Evolutionary conservation across 1,140 invertebrate genomes (phyloP), one percentile per base, ranked within the genome.

Genomic region (Temnothorax nylanderi): DNA sequence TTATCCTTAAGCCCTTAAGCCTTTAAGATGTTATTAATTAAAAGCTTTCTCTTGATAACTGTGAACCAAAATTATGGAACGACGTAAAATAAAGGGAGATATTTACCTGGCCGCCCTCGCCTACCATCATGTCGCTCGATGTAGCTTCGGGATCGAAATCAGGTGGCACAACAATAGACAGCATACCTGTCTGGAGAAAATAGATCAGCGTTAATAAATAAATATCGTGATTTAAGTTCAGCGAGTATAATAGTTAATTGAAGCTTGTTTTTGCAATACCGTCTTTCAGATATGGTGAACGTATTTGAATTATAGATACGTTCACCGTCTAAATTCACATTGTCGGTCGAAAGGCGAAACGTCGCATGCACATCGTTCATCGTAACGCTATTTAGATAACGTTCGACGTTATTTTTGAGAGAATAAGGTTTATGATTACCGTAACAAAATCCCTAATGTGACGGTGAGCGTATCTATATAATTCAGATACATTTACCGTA

Each of bases 91-190:
- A 58, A 18, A 21, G n/a, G 16, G 58, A 49, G 1, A 16, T 56
- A 81, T 81, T 87, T 88, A 93, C 93, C 89, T 94, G 93, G 16
- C 97, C 96, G 71, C 98, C 97, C 95, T 99, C 98, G 32, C 97
- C 97, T 11, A 98, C 97, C 95, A 97, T 97, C 3, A 98, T 95
- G 92, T 98, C 98, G 4, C 98, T 97, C 89, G 98, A 98, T 13
- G 97, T 98, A 90, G 98, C 97, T 90, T 98, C 97, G 21, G 96
- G 94, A 51, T 98, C 96, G 92, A 98, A 98, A 93, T 98, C 98
- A 10, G 98, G 98, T 10, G 98, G 98, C 89, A 98, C 97, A 21
- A 98, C 97, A 21, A 98, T 97, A 65, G 98, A 97, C 89, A 98
- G 95, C 91, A 96, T 96, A 13, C 97, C 97, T 94, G 98, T 97